These are phyloP conservation scores for Poeciliopsis retropinna DNA, from an alignment of 2,113 vertebrate genomes.

Conservation along the genomic window DNA sequence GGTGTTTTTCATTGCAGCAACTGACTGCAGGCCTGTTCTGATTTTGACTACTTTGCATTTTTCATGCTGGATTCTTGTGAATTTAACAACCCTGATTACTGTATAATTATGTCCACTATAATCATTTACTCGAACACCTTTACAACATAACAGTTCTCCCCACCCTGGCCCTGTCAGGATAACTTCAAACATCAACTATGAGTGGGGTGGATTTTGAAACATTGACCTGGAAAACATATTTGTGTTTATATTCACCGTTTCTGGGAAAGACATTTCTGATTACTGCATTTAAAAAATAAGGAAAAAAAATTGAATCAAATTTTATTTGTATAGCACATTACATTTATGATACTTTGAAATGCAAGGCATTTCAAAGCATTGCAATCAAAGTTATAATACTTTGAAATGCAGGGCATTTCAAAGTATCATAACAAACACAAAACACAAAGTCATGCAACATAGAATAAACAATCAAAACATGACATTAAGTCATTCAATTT, in stretches of 20 bases:
- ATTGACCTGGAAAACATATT: background rate
- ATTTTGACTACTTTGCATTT: background rate
- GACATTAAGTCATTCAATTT: too few relatives aligned
- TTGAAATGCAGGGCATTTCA: too few relatives aligned
- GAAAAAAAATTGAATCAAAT: too few relatives aligned
- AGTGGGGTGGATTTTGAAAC: background rate
- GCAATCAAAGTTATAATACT: too few relatives aligned
- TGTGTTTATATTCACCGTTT: background rate
- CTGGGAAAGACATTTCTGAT: background rate
- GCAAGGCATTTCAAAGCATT: too few relatives aligned
- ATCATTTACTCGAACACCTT: background rate
- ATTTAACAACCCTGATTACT: background rate
- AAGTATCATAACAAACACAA: too few relatives aligned
- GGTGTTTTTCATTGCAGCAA: background rate
- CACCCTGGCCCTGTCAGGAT: background rate
- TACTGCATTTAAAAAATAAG: too few relatives aligned
- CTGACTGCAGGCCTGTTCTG: background rate
- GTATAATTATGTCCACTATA: background rate
- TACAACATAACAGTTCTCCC: background rate
- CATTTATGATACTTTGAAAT: too few relatives aligned
- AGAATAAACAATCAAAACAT: too few relatives aligned
- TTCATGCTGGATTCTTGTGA: background rate
- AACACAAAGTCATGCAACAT: too few relatives aligned
- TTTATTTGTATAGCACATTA: too few relatives aligned
- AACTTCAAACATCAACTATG: background rate